Evolutionary conservation across 1,140 invertebrate genomes (phyloP), one percentile per base, ranked within the genome.

Genomic region (Drosophila lini): DNA sequence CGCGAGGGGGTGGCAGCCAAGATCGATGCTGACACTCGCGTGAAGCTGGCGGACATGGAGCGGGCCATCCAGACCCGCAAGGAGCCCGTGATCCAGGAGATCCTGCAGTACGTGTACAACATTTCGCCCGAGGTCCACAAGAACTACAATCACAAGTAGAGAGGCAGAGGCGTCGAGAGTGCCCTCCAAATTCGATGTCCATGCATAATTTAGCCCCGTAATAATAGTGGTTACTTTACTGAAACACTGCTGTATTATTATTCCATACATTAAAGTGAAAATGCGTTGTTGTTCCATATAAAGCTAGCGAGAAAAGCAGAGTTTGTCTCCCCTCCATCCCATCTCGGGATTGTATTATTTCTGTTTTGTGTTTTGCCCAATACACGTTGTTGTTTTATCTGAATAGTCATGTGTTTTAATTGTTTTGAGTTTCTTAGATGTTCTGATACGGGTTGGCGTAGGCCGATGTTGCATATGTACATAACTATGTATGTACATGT

Each of bases 31-130:
- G 97, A 98, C 81, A 98, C 97, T 36, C 95, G 94, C 85, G 91
- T 95, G 31, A 97, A 97, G 92, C 97, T 98, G 78, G 95, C 96
- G 31, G 96, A 96, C 81, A 98, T 98, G 97, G 97, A 97, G 91
- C 94, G 95, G 81, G 94, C 95, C 65, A 95, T 98, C 7, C 78
- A 93, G 42, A 90, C 92, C 16, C 95, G 97, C 90, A 97, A 98
- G 93, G 95, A 96, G 63, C 93, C 94, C 95, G 96, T 98, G 13
- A 97, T 98, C 90, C 92, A 94, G 83, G 95, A 97, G 92, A 95
- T 98, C 77, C 94, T 98, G 83, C 94, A 96, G 65, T 94, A 97
- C 91, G 97, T 98, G 15, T 97, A 97, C 91, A 95, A 98, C 84
- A 98, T 98, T 91, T 96, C 96, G 91, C 97, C 97, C 9, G 96